These are phyloP conservation scores for Avahi laniger DNA, from an alignment of 2,797 vertebrate species.

Conservation along the genomic window DNA sequence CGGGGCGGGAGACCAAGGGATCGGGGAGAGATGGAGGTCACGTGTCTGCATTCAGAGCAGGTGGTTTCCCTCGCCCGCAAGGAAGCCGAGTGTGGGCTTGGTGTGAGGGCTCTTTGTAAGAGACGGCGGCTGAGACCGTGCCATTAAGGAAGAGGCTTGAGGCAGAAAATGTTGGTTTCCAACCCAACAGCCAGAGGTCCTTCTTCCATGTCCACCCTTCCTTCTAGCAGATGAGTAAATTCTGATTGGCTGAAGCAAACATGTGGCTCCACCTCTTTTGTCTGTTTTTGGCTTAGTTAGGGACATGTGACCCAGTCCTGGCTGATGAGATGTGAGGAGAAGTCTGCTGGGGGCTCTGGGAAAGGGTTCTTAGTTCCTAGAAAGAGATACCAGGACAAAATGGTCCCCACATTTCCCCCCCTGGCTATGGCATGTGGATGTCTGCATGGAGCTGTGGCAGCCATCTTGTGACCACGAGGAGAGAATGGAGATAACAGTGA, in stretches of 20 bases:
- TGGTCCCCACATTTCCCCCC: background rate
- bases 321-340: background rate
- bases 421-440: background rate
- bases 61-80: conserved; percentile 52
- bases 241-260: background rate
- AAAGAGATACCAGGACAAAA: background rate
- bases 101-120: background rate
- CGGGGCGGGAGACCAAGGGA: conserved; percentile 67
- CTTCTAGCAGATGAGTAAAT: background rate
- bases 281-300: background rate
- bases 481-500: background rate
- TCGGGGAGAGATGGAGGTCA: conserved; percentile 74
- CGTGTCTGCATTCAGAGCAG: conserved; percentile 69
- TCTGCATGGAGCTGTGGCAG: background rate
- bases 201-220: background rate
- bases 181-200: background rate
- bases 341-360: background rate
- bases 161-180: background rate
- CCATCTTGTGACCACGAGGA: background rate
- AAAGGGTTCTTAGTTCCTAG: background rate
- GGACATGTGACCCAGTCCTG: background rate
- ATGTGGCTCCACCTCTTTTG: background rate
- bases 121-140: background rate
- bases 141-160: background rate
- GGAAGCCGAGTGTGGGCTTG: background rate